Conservation (phyloP, 2,113 vertebrate species). For the Regulus satrapa region DNA sequence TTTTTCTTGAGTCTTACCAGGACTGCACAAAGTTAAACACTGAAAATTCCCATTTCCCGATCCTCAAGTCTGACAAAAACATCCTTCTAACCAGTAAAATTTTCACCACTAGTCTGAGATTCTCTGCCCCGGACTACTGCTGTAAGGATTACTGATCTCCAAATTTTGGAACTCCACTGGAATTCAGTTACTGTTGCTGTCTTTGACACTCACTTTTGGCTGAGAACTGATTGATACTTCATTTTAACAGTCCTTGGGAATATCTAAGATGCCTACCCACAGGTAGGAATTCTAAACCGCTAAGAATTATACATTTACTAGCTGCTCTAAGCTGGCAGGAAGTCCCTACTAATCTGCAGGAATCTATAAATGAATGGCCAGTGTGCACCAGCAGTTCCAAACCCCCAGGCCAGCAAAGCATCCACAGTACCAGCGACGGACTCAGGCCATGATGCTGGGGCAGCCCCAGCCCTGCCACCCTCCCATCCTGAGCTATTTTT, state of each 20-base stretch:
- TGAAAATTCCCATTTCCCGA: neutral
- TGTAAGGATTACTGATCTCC: neutral
- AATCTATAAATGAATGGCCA: neutral
- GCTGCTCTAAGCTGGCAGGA: neutral
- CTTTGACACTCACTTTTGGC: neutral
- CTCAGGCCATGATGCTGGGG: accelerated
- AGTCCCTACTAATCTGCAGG: accelerated
- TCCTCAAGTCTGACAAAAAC: neutral
- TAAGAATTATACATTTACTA: neutral
- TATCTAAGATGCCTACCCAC: neutral
- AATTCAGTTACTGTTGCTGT: neutral
- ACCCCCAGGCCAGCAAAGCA: neutral
- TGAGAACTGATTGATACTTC: neutral
- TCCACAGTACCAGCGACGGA: accelerated
- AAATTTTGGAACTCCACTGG: neutral
- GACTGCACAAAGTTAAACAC: neutral
- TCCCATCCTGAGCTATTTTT: neutral
- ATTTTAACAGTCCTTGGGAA: accelerated
- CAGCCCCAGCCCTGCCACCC: neutral
- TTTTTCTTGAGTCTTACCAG: neutral
- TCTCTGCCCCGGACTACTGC: neutral
- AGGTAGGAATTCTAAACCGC: neutral
- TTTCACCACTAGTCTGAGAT: neutral
- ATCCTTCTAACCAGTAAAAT: neutral
- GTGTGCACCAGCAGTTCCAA: neutral